A percentile compares a stretch with the other conserved stretches of the same genome.
Evolutionary conservation across 2,888 invertebrate species (phyloP).

Genomic region (Synanthedon myopaeformis): DNA sequence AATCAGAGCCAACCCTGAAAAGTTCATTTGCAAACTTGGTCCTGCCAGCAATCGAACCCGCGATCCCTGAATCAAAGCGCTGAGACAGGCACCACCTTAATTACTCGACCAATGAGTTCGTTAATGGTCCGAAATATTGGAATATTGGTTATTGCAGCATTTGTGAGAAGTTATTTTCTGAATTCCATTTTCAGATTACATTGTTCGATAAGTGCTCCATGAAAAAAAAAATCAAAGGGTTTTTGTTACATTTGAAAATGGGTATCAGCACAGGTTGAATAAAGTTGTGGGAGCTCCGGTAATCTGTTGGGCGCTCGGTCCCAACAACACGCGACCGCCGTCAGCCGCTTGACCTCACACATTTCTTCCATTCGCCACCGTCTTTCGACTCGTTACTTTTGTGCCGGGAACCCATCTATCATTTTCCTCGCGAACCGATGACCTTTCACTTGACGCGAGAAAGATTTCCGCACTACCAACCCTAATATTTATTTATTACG

Average conservation of each 20-base stretch:
- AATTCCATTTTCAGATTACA: not conserved
- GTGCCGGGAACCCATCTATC: conserved; percentile 47
- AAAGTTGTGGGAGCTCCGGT: conserved; percentile 47
- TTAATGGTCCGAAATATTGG: too few relatives aligned
- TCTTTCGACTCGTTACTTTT: conserved; percentile 39
- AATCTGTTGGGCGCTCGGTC: conserved; percentile 43
- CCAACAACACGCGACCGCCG: conserved; percentile 42
- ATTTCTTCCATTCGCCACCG: conserved; percentile 34
- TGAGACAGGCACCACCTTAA: too few relatives aligned
- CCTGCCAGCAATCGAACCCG: too few relatives aligned
- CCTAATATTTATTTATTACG: not conserved
- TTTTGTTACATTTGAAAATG: conserved; percentile 30
- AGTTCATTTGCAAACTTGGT: too few relatives aligned
- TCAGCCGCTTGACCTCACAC: conserved; percentile 49
- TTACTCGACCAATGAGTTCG: too few relatives aligned
- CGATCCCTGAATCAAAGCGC: too few relatives aligned
- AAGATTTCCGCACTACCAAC: conserved; percentile 19
- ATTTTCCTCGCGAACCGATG: conserved; percentile 40
- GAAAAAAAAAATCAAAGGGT: conserved; percentile 35
- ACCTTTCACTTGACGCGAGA: conserved; percentile 32
- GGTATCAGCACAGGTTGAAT: conserved; percentile 33
- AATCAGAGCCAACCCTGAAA: too few relatives aligned
- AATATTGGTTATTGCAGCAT: too few relatives aligned
- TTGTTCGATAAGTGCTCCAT: conserved; percentile 12
- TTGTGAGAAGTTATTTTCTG: too few relatives aligned